phyloP scores from a whole-genome alignment of 1,140 invertebrate species.

The Ips typographus region DNA sequence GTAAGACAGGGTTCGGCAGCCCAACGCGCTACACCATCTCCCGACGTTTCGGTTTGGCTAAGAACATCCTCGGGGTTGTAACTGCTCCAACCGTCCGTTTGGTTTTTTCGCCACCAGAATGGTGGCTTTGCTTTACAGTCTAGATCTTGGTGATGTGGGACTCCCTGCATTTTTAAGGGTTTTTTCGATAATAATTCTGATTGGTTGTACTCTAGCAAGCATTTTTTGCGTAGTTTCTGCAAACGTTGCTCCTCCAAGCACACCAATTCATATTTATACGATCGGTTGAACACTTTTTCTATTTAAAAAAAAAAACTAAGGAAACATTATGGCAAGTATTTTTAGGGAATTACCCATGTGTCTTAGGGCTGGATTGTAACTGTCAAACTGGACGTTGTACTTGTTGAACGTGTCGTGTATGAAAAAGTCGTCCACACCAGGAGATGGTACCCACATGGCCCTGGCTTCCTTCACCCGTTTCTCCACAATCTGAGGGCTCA shows the following conservation, averaged over 20 bases:
- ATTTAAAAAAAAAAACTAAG: not conserved
- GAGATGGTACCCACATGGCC: slow-evolving; percentile 56
- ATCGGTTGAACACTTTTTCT: slow-evolving; percentile 56
- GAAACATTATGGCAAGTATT: too few relatives aligned
- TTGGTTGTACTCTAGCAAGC: slow-evolving; percentile 16
- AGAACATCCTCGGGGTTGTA: not conserved
- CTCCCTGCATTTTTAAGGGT: slow-evolving; percentile 19
- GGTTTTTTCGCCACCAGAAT: slow-evolving; percentile 38
- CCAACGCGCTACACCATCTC: slow-evolving; percentile 33
- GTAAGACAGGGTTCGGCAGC: slow-evolving; percentile 41
- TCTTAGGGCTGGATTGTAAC: slow-evolving; percentile 39
- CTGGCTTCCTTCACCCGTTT: slow-evolving; percentile 51
- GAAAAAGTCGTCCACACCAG: slow-evolving; percentile 54
- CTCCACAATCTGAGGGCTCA: slow-evolving; percentile 42
- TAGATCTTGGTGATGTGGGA: slow-evolving; percentile 12
- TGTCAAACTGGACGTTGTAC: slow-evolving; percentile 50
- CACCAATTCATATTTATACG: slow-evolving; percentile 55
- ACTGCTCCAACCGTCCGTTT: not conserved
- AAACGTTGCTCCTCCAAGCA: slow-evolving; percentile 52
- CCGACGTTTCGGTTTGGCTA: not conserved
- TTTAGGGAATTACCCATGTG: slow-evolving; percentile 34
- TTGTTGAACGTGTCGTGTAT: slow-evolving; percentile 54
- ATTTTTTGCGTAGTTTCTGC: slow-evolving; percentile 47
- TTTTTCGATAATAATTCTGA: slow-evolving; percentile 26
- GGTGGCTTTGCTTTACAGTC: slow-evolving; percentile 34